phyloP scores from a whole-genome alignment of 2,888 invertebrate genomes.

The Diadegma fenestrale region DNA sequence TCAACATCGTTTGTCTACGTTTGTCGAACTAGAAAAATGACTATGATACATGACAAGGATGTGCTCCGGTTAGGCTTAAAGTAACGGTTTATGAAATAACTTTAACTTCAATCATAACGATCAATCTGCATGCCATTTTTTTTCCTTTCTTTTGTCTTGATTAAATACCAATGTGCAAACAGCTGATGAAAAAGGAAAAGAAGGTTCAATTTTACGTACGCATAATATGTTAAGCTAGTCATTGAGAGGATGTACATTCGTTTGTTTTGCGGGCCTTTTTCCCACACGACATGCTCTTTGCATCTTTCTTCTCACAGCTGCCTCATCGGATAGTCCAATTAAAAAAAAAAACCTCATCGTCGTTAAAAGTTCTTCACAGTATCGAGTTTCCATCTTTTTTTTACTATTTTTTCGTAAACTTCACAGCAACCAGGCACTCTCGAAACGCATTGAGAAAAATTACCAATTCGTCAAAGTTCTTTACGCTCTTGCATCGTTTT shows the following conservation, averaged over 20 bases:
- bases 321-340: slow-evolving; percentile 24
- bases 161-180: slow-evolving; percentile 56
- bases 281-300: slow-evolving; percentile 14
- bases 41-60: slow-evolving; percentile 32
- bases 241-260: slow-evolving; percentile 77
- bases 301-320: slow-evolving; percentile 18
- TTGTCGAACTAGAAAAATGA: slow-evolving; percentile 7
- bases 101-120: slow-evolving; percentile 35
- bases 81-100: slow-evolving; percentile 19
- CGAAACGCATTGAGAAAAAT: neutral
- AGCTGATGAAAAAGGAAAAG: slow-evolving; percentile 34
- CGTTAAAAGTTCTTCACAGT: slow-evolving; percentile 1
- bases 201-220: slow-evolving; percentile 74
- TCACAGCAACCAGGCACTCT: neutral
- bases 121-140: slow-evolving; percentile 68
- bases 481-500: neutral
- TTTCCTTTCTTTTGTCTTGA: slow-evolving; percentile 39
- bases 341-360: neutral
- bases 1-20: too few relatives aligned
- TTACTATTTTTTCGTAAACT: neutral
- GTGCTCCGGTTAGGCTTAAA: slow-evolving; percentile 29
- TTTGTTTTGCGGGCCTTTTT: slow-evolving; percentile 75
- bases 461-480: neutral
- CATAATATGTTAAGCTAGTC: slow-evolving; percentile 82
- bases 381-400: neutral